These are phyloP conservation scores for Cyrtodaria siliqua DNA, from an alignment of 2,888 invertebrate species.

Conservation along the genomic window DNA sequence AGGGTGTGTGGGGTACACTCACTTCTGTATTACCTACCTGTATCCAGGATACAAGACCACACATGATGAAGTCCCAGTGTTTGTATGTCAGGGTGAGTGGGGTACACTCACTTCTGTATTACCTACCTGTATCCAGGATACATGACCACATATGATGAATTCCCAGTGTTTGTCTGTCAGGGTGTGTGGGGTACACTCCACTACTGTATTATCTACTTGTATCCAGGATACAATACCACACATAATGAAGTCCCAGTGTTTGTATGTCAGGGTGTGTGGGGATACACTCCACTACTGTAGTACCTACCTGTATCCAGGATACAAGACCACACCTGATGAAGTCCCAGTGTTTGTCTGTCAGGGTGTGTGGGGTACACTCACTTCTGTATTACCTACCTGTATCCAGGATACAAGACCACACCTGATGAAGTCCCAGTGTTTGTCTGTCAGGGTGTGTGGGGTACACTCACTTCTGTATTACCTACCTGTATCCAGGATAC, in stretches of 20 bases:
- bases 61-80: constrained; percentile 91
- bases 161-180: constrained; percentile 89
- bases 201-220: constrained; percentile 84
- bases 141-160: constrained; percentile 90
- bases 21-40: constrained; percentile 85
- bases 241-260: constrained; percentile 91
- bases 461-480: constrained; percentile 85
- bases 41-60: constrained; percentile 91
- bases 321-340: constrained; percentile 90
- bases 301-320: too few relatives aligned
- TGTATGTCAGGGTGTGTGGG: constrained; percentile 82
- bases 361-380: constrained; percentile 78
- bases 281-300: constrained; percentile 82
- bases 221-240: constrained; percentile 91
- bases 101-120: constrained; percentile 85
- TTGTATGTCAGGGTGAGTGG: constrained; percentile 82
- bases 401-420: constrained; percentile 91
- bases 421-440: constrained; percentile 91
- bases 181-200: constrained; percentile 78
- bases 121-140: too few relatives aligned
- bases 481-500: too few relatives aligned
- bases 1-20: constrained; percentile 78
- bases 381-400: constrained; percentile 84
- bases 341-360: constrained; percentile 89
- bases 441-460: constrained; percentile 82